Evolutionary conservation across 2,113 vertebrate species (phyloP).

Genomic region (Isurus oxyrinchus): DNA sequence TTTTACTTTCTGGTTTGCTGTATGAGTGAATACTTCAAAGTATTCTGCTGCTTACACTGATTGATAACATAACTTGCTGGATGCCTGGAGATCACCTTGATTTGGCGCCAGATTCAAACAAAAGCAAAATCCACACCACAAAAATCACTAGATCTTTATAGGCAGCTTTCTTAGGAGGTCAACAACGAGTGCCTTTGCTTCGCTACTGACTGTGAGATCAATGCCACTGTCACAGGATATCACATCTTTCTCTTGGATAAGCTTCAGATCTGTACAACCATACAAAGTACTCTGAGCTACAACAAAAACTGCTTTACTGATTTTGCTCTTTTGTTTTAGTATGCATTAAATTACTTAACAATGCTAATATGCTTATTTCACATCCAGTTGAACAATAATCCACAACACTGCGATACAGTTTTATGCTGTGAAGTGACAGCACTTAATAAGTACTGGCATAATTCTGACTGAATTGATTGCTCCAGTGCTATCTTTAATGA

Average conservation of each 20-base stretch:
- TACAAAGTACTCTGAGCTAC: neutral
- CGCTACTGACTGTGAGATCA: neutral
- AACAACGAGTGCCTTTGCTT: neutral
- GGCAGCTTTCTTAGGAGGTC: neutral
- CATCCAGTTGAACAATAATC: neutral
- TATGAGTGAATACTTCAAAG: no score
- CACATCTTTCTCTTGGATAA: neutral
- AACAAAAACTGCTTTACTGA: neutral
- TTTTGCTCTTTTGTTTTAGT: no score
- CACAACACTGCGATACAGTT: neutral
- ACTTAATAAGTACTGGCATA: neutral
- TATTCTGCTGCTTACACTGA: no score
- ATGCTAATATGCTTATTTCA: neutral
- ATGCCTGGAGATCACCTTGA: no score
- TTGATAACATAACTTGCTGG: no score
- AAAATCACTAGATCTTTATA: neutral
- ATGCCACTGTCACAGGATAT: neutral
- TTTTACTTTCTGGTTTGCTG: no score
- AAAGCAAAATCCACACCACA: no score
- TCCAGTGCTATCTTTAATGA: neutral
- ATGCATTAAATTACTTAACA: neutral
- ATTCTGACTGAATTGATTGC: neutral
- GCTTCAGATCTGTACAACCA: neutral
- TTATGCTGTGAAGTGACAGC: neutral
- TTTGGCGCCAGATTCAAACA: no score